phyloP scores from a whole-genome alignment of 2,888 invertebrate genomes.

The Agrochola lota region DNA sequence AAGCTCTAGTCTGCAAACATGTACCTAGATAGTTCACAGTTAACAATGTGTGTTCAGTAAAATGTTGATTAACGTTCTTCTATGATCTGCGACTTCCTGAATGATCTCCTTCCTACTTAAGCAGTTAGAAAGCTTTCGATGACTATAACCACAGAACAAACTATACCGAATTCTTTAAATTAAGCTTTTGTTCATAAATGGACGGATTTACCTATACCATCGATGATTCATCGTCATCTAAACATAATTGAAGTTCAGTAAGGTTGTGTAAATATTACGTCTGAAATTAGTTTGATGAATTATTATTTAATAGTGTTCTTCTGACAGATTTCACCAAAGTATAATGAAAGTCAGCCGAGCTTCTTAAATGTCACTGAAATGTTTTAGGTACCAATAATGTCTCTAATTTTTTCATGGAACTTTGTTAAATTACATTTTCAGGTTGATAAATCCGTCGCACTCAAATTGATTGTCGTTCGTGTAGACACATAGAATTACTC shows the following conservation, averaged over 20 bases:
- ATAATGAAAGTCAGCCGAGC: not conserved
- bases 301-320: too few species aligned
- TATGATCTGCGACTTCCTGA: not conserved
- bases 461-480: too few species aligned
- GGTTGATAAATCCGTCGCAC: too few species aligned
- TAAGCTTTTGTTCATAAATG: not conserved
- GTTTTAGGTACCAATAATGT: not conserved
- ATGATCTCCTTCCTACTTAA: not conserved
- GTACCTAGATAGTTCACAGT: too few species aligned
- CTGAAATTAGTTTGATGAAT: not conserved
- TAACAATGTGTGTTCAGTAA: not conserved
- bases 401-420: too few species aligned
- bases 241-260: not conserved
- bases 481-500: too few species aligned
- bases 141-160: not conserved
- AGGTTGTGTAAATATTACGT: not conserved
- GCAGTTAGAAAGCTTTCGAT: not conserved
- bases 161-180: not conserved
- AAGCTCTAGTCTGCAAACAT: too few species aligned
- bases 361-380: not conserved
- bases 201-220: not conserved
- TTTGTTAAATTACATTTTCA: too few species aligned
- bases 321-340: not conserved
- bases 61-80: not conserved
- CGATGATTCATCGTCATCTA: not conserved